Conservation (phyloP, 2,113 vertebrate species). For the Proteles cristata region DNA sequence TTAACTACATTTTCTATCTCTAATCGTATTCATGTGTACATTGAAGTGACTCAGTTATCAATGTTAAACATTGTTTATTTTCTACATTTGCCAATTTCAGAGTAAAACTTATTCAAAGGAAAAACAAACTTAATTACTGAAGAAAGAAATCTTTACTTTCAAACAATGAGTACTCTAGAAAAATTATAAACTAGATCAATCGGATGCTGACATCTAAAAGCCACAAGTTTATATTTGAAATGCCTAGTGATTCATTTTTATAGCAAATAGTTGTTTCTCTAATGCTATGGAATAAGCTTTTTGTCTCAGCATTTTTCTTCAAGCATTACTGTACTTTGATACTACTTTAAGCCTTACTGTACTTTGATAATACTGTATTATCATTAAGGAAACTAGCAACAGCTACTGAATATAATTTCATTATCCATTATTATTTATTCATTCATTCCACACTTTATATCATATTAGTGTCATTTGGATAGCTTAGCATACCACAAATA, state of each 20-base stretch:
- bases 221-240: background rate
- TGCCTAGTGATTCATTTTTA: background rate
- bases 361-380: background rate
- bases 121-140: constrained; percentile 48
- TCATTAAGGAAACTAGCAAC: background rate
- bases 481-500: background rate
- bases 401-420: background rate
- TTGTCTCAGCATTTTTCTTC: background rate
- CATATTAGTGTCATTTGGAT: background rate
- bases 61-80: constrained; percentile 16
- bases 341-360: background rate
- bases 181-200: background rate
- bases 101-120: constrained; percentile 61
- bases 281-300: background rate
- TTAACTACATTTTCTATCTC: constrained; percentile 71
- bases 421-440: background rate
- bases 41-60: constrained; percentile 69
- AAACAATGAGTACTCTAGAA: background rate
- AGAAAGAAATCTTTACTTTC: background rate
- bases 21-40: constrained; percentile 66
- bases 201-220: background rate
- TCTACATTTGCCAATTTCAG: constrained; percentile 23
- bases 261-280: background rate
- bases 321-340: background rate
- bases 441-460: background rate